Evolutionary conservation across 2,888 invertebrate species (phyloP).

Genomic region (Gonocerus acuteangulatus): DNA sequence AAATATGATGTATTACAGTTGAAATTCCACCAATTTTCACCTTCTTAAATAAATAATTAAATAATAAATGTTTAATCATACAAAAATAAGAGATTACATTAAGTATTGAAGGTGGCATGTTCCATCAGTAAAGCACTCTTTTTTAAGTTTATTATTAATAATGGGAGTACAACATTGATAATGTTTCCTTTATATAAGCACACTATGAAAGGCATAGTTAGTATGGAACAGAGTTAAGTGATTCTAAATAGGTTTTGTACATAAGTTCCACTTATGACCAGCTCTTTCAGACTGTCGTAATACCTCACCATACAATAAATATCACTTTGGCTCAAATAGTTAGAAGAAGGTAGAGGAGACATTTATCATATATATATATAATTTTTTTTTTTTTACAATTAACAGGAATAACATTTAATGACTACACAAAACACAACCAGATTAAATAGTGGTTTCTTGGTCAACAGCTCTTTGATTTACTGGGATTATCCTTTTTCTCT

Average conservation of each 20-base stretch:
- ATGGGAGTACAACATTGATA: constrained; percentile 10
- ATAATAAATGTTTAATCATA: neutral
- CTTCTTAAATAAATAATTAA: neutral
- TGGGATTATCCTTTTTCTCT: neutral
- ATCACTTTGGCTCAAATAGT: constrained; percentile 17
- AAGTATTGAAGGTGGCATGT: constrained; percentile 8
- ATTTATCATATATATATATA: constrained; percentile 1
- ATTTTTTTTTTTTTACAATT: constrained; percentile 1
- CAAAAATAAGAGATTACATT: constrained; percentile 8
- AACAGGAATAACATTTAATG: constrained; percentile 13
- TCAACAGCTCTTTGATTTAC: neutral
- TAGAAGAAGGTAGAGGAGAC: constrained; percentile 15
- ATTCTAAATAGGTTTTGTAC: constrained; percentile 16
- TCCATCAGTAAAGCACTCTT: neutral
- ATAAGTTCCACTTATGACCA: constrained; percentile 20
- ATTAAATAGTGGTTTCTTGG: constrained; percentile 9
- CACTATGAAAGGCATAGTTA: constrained; percentile 3
- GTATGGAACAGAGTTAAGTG: neutral
- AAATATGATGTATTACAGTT: neutral
- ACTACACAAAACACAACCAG: constrained; percentile 17
- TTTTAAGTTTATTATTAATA: neutral
- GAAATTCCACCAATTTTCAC: constrained; percentile 8
- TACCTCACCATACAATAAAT: constrained; percentile 4
- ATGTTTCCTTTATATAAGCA: neutral
- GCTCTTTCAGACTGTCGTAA: constrained; percentile 16